Base-by-base conservation (phyloP, 1,140 invertebrate species). In the Habropoda laboriosa region DNA sequence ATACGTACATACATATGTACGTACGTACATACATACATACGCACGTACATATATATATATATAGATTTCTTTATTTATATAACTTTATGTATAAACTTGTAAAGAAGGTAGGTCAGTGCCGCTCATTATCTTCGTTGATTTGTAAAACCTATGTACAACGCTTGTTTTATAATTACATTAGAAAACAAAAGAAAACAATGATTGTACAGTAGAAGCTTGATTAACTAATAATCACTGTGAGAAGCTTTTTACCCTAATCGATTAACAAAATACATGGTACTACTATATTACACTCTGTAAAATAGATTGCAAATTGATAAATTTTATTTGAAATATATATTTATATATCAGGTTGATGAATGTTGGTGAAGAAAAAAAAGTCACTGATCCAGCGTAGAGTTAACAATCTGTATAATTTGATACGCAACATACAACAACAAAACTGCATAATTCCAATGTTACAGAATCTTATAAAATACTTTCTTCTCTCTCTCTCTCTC, bases 11-110 rank as follows among this genome's bases (percentile, higher is more conserved):
- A 85, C 88, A 86, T 89, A 86, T 87, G 83, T 85, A 81, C 84
- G 83, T 81, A 88, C 84, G 85, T 84, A 80, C 85, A 57, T 57
- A 67, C 66, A 61, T 38, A 27, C 53, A 61, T 64, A 66, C 35
- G 71, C 80, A 81, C 81, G 86, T 82, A 80, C 80, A 85, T 87
- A 83, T 55, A 55, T 75, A 72, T 77, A 58, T 80, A 71, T 64
- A 55, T 72, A 66, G 13, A 57, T 75, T 68, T 67, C 51, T 83
- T 27, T 83, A 81, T 82, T 68, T 87, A 63, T 83, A 79, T 74
- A 81, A 57, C 42, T 86, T 81, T 85, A 88, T 90, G 82, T 89
- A 89, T 91, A 89, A 88, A 87, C 79, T n/a, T 79, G 78, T 57
- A 49, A 49, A 79, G 63, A 72, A 55, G 40, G 58, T 70, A 21